Conservation (phyloP, 1,140 invertebrate genomes). For the Sarcophaga peregrina region DNA sequence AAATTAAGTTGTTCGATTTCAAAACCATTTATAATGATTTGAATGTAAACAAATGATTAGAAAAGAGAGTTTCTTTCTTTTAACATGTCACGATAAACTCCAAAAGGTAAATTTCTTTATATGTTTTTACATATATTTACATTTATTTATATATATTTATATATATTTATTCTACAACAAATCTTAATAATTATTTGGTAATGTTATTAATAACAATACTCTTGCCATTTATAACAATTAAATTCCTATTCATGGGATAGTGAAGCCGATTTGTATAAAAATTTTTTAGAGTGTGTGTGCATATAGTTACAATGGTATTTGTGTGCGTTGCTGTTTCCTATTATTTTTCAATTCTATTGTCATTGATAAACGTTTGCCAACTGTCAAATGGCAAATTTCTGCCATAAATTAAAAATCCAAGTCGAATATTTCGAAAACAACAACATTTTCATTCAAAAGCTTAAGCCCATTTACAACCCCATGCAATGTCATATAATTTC, state of each 20-base stretch:
- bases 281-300: too few species aligned
- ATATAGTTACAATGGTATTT: too few species aligned
- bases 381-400: constrained; percentile 43
- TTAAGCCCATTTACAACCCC: neutral
- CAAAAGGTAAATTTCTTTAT: too few species aligned
- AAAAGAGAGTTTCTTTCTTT: neutral
- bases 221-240: neutral
- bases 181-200: too few species aligned
- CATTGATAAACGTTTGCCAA: constrained; percentile 42
- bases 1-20: neutral
- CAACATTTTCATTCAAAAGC: neutral
- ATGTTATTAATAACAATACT: too few species aligned
- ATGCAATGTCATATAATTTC: neutral
- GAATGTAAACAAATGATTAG: neutral
- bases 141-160: too few species aligned
- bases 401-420: constrained; percentile 39
- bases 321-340: neutral
- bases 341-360: constrained; percentile 40
- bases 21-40: constrained; percentile 14
- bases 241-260: neutral
- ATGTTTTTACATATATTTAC: too few species aligned
- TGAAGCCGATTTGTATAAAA: too few species aligned
- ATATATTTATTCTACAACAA: too few species aligned
- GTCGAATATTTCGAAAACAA: constrained; percentile 30
- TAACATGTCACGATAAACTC: too few species aligned